Conservation (phyloP, 53 echinoderm and acorn worm species). For the Luidia sarsii region DNA sequence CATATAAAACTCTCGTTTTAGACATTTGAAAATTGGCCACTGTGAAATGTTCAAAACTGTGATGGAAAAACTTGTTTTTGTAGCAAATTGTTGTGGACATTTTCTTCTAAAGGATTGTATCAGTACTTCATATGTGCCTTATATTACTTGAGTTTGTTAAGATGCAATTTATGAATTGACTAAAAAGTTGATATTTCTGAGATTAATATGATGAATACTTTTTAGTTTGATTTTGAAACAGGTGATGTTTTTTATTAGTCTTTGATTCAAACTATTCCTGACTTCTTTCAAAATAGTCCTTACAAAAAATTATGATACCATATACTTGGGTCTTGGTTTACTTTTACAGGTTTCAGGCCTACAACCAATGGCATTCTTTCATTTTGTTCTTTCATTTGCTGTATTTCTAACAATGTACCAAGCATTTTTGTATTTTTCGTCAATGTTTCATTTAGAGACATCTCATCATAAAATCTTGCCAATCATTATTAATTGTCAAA, state of each 20-base stretch:
- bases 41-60: too few species aligned
- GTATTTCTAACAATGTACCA: too few species aligned
- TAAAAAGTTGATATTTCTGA: too few species aligned
- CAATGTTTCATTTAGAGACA: neutral
- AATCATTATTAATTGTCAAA: neutral
- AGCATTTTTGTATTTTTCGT: neutral
- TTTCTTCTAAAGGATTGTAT: neutral
- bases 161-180: constrained; percentile 47
- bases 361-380: constrained; percentile 3
- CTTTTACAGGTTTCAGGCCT: neutral
- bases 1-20: too few species aligned
- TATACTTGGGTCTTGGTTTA: too few species aligned
- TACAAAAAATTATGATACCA: too few species aligned
- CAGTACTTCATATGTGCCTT: constrained; percentile 55
- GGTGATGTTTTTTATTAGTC: neutral
- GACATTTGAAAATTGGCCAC: too few species aligned
- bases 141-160: constrained; percentile 36
- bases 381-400: neutral
- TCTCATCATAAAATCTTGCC: constrained; percentile 19
- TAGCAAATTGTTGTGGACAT: neutral
- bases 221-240: too few species aligned
- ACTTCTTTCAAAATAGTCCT: neutral
- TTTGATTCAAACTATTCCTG: neutral
- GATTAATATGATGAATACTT: too few species aligned
- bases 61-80: too few species aligned